Conservation (phyloP, 2,888 invertebrate genomes). For the Apocheima hispidaria region DNA sequence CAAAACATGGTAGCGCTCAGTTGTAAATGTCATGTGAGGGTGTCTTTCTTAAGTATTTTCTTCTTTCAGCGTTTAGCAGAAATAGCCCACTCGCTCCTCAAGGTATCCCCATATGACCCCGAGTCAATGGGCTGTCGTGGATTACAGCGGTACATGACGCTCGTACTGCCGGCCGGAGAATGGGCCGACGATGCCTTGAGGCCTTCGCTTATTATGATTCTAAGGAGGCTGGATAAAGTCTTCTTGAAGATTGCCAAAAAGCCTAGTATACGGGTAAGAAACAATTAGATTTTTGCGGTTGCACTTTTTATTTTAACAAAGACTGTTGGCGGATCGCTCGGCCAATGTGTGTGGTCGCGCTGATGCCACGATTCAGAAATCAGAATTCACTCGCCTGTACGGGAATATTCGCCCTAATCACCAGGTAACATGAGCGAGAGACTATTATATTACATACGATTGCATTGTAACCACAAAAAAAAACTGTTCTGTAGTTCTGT, state of each 20-base stretch:
- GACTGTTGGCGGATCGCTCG: no score
- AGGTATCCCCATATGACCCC: slow-evolving; percentile 99
- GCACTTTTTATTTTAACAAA: neutral
- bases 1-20: no score
- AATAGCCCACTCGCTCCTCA: slow-evolving; percentile 97
- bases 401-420: no score
- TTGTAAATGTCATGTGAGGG: no score
- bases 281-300: neutral
- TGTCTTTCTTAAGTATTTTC: no score
- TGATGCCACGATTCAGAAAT: no score
- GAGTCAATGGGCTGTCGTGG: slow-evolving; percentile 98
- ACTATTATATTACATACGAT: no score
- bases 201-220: slow-evolving; percentile 95
- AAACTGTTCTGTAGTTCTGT: no score
- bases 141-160: slow-evolving; percentile 96
- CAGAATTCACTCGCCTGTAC: no score
- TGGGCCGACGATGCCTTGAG: slow-evolving; percentile 97
- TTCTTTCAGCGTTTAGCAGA: slow-evolving; percentile 94
- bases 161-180: slow-evolving; percentile 96
- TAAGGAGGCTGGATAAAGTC: slow-evolving; percentile 97
- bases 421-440: no score
- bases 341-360: no score
- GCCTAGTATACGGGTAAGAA: slow-evolving; percentile 92
- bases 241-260: slow-evolving; percentile 99
- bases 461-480: no score